Percentiles rank a stretch among this genome's conserved stretches.
These are phyloP conservation scores for Zygothrica quintamaculata DNA, from an alignment of 2,888 invertebrate species.

Conservation along the genomic window DNA sequence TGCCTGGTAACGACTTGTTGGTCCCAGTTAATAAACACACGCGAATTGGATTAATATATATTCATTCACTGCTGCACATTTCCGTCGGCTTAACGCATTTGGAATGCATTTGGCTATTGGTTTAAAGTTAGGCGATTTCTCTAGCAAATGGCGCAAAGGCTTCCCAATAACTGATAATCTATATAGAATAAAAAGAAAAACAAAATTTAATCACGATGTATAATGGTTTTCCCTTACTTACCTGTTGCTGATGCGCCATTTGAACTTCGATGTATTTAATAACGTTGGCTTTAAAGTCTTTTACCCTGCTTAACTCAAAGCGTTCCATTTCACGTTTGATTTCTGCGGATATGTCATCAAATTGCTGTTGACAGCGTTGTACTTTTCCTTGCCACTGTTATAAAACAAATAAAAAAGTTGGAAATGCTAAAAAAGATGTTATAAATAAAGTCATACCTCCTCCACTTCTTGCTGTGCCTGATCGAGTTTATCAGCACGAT, in stretches of 20 bases:
- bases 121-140: conserved; percentile 90
- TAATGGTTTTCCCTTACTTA: conserved; percentile 78
- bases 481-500: conserved; percentile 94
- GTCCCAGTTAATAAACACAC: conserved; percentile 65
- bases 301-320: conserved; percentile 94
- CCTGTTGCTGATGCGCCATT: conserved; percentile 97
- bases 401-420: conserved; percentile 55
- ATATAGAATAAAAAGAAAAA: conserved; percentile 21
- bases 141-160: conserved; percentile 97
- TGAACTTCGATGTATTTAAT: conserved; percentile 96
- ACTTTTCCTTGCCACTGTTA: conserved; percentile 99
- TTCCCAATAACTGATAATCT: conserved; percentile 88
- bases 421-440: background rate
- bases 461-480: conserved; percentile 95
- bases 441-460: conserved; percentile 87
- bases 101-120: conserved; percentile 51
- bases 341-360: conserved; percentile 96
- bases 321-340: conserved; percentile 97
- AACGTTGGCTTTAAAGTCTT: conserved; percentile 95
- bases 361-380: conserved; percentile 98
- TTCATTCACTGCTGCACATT: conserved; percentile 41
- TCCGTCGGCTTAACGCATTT: conserved; percentile 45
- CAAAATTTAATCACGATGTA: background rate
- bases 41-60: conserved; percentile 34
- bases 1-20: conserved; percentile 57